Percentiles rank a stretch among this genome's conserved stretches.
These are phyloP conservation scores for Melolontha melolontha DNA, from an alignment of 2,888 invertebrate genomes.

Conservation along the genomic window DNA sequence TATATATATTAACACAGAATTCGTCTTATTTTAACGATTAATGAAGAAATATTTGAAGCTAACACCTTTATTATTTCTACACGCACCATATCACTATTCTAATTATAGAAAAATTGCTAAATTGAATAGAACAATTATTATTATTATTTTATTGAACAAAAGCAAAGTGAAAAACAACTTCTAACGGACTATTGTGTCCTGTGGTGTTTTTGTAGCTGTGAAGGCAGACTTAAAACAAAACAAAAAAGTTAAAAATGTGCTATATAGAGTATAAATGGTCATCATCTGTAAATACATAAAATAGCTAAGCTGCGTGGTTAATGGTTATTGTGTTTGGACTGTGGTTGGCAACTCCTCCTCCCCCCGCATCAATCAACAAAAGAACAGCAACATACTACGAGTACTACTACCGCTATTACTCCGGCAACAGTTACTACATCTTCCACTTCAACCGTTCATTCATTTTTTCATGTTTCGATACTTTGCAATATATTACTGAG, in stretches of 20 bases:
- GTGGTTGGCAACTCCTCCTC: constrained; percentile 49
- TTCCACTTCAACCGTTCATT: constrained; percentile 25
- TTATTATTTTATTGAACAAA: constrained; percentile 22
- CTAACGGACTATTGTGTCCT: constrained; percentile 47
- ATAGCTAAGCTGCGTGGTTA: constrained; percentile 60
- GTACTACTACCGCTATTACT: constrained; percentile 20
- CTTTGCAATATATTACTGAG: constrained; percentile 2
- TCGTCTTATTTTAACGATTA: no score
- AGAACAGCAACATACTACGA: neutral
- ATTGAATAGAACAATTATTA: constrained; percentile 22
- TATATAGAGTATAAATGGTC: constrained; percentile 61
- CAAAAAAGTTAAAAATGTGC: constrained; percentile 56
- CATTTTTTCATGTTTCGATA: constrained; percentile 22
- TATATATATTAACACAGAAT: no score
- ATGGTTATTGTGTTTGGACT: constrained; percentile 56
- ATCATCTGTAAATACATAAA: constrained; percentile 57
- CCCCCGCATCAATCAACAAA: no score
- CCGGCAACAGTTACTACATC: constrained; percentile 22
- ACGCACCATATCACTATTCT: no score
- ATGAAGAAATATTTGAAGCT: no score
- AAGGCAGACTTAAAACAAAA: constrained; percentile 54
- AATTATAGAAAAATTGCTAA: no score
- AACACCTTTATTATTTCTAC: no score
- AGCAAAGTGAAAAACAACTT: constrained; percentile 40
- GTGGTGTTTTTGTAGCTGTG: constrained; percentile 56